Base-by-base conservation (phyloP, 2,797 vertebrate species). In the Parambassis ranga region DNA sequence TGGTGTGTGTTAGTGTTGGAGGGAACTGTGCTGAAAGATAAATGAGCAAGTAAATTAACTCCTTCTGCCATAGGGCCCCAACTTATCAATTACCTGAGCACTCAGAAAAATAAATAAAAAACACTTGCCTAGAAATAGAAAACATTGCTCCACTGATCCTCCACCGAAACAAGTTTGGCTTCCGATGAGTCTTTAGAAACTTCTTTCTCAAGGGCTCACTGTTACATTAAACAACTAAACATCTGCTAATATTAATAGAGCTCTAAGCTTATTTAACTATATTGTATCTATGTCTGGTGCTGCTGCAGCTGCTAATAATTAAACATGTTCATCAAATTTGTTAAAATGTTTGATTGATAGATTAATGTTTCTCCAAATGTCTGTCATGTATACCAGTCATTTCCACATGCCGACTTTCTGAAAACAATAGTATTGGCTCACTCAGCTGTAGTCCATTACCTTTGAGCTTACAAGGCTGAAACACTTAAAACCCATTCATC, bases 361-460 rank as follows among this genome's bases (percentile, higher is more conserved):
- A 63, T 63, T 55, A 10, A 56, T 32, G 47, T 49, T 39, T 52
- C 59, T 60, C 24, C 30, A 6, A 67, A 58, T 11, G 9, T 52
- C 26, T 10, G 13, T 22, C 41, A 11, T 57, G n/a, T n/a, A 28
- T 10, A 68, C 53, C 61, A 26, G 31, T 75, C 22, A 67, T 63
- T 68, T 81, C 75, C 76, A 71, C 69, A 65, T 61, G 71, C 55
- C 77, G 64, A 61, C 68, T 31, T 62, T 55, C 47, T 71, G 56
- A 72, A 77, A 77, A 81, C 75, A 76, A 71, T 63, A 68, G 64
- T 13, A 60, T 64, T 57, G 70, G 65, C 65, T 76, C 71, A 64
- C 74, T 86, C 79, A 81, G 83, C 80, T 89, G 76, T 69, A 81
- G 84, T 85, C 76, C 79, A 85, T 86, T 87, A 84, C 68, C 83